Percentiles rank a stretch among this genome's conserved stretches.
Conservation (phyloP, 1,140 invertebrate genomes). For the Drosophila fuyamai region DNA sequence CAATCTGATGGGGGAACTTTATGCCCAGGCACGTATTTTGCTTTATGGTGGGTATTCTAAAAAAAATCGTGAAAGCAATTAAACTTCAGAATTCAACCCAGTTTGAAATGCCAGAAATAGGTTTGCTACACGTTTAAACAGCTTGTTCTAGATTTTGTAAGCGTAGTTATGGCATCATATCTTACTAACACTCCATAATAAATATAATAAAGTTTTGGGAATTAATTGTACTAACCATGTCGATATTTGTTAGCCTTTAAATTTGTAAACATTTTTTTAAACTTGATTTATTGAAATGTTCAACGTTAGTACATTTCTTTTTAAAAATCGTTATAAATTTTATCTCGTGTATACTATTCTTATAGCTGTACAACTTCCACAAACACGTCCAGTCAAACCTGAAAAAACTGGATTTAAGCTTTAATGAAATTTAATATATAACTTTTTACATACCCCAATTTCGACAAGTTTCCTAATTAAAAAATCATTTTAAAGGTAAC, state of each 20-base stretch:
- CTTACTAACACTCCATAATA: too few species aligned
- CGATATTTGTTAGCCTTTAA: too few species aligned
- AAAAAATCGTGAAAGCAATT: conserved; percentile 16
- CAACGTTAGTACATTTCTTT: background rate
- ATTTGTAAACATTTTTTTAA: background rate
- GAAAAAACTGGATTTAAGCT: too few species aligned
- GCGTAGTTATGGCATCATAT: background rate
- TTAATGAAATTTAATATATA: too few species aligned
- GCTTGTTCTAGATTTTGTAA: background rate
- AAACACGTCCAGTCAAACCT: too few species aligned
- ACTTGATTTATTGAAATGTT: background rate
- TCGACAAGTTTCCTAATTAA: too few species aligned
- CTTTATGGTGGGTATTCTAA: conserved; percentile 14
- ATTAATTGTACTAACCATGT: too few species aligned
- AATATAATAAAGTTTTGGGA: too few species aligned
- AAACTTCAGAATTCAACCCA: conserved; percentile 14
- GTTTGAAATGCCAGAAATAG: conserved; percentile 9
- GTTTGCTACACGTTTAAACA: background rate
- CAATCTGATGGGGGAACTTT: conserved; percentile 35
- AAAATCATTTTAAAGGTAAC: too few species aligned
- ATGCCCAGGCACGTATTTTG: conserved; percentile 51
- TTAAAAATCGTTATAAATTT: background rate
- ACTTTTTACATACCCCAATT: too few species aligned
- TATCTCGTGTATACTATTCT: background rate
- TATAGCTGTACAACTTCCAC: background rate